Conservation (phyloP, 35 echinoderm and acorn worm species). For the Apostichopus japonicus region DNA sequence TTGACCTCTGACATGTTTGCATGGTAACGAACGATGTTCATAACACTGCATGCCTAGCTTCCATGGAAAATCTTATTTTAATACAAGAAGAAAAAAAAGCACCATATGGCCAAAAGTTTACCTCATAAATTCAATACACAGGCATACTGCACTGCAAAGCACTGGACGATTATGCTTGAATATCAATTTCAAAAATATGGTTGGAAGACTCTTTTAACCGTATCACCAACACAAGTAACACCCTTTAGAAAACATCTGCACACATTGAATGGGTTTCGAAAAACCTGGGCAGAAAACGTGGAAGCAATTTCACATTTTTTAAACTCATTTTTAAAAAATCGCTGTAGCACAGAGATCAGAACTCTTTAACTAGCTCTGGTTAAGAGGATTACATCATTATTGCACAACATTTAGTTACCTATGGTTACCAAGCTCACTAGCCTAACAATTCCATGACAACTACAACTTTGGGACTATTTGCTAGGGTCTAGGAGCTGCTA, state of each 20-base stretch:
- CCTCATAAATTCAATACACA: slow-evolving; percentile 30
- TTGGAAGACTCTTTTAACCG: not conserved
- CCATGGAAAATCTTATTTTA: slow-evolving; percentile 32
- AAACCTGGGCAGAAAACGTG: not conserved
- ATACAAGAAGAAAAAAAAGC: not conserved
- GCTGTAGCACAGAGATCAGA: not conserved
- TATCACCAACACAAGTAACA: not conserved
- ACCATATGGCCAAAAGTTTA: slow-evolving; percentile 25
- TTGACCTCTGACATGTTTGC: not conserved
- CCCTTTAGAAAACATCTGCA: not conserved
- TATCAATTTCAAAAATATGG: not conserved
- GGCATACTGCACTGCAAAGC: slow-evolving; percentile 47
- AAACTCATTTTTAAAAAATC: not conserved
- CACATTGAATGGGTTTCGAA: not conserved
- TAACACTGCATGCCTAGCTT: slow-evolving; percentile 18
- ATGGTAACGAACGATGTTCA: not conserved
- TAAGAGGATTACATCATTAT: not conserved
- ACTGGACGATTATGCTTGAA: slow-evolving; percentile 23
- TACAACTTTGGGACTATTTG: slow-evolving; percentile 2
- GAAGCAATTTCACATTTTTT: not conserved
- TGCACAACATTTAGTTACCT: slow-evolving; percentile 11
- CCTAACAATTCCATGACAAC: not conserved
- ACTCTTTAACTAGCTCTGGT: not conserved
- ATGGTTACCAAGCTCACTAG: not conserved
- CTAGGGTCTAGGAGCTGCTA: not conserved